A percentile compares a stretch with the other conserved stretches of the same genome.
Conservation (phyloP, 2,888 invertebrate genomes). For the Cryptops parisi region DNA sequence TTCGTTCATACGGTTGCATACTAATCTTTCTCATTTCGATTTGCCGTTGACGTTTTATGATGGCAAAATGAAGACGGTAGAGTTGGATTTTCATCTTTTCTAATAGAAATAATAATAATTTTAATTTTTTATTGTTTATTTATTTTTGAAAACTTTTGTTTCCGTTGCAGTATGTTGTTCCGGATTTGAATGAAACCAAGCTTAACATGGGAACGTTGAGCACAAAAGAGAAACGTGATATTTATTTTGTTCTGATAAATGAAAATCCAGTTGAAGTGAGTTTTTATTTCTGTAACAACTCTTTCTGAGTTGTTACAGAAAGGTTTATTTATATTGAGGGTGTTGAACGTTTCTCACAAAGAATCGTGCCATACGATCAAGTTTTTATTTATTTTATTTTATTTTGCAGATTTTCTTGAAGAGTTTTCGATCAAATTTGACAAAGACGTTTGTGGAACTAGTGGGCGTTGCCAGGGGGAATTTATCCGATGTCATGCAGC, state of each 20-base stretch:
- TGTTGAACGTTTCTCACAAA: not conserved
- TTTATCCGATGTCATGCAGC: slow-evolving; percentile 28
- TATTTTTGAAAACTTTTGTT: no score
- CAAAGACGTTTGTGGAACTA: slow-evolving; percentile 43
- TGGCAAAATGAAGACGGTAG: slow-evolving; percentile 48
- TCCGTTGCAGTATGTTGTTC: slow-evolving; percentile 23
- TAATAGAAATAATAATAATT: not conserved
- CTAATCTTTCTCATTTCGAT: slow-evolving; percentile 55
- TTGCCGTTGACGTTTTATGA: slow-evolving; percentile 57
- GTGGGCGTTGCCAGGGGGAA: slow-evolving; percentile 40
- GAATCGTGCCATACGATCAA: no score
- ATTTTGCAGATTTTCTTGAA: slow-evolving; percentile 21
- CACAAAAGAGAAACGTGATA: slow-evolving; percentile 45
- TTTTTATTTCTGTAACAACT: slow-evolving; percentile 32
- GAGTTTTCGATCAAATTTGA: slow-evolving; percentile 44
- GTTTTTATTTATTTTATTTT: not conserved
- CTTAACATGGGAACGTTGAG: slow-evolving; percentile 41
- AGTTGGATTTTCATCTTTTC: slow-evolving; percentile 5
- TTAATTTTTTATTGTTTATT: slow-evolving; percentile 25
- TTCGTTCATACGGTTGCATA: slow-evolving; percentile 48
- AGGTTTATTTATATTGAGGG: not conserved
- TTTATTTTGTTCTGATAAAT: slow-evolving; percentile 55
- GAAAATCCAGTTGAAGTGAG: slow-evolving; percentile 57
- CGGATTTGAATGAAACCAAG: slow-evolving; percentile 17
- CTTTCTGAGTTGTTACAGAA: not conserved